Conservation (phyloP, 2,113 vertebrate species). For the Hydrolagus affinis region DNA sequence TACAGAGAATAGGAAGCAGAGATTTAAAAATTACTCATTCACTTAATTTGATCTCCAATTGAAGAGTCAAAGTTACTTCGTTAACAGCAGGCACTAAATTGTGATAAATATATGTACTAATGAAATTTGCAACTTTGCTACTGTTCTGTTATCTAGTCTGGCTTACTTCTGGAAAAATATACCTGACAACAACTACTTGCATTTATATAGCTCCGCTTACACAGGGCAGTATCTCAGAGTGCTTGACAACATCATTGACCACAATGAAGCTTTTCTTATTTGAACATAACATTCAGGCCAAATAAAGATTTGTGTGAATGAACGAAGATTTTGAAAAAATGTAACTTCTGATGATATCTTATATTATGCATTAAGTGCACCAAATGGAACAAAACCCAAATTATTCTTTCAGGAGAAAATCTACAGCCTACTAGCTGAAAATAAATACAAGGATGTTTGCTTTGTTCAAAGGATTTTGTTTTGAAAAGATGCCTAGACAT, state of each 20-base stretch:
- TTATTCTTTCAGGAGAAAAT: neutral
- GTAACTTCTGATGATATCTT: neutral
- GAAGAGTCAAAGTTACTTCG: no score
- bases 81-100: no score
- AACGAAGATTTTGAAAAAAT: neutral
- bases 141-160: no score
- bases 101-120: no score
- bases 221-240: no score
- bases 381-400: neutral
- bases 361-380: neutral
- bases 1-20: no score
- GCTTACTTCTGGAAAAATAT: no score
- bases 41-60: no score
- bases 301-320: neutral
- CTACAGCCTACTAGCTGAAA: neutral
- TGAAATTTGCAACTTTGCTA: no score
- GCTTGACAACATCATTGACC: neutral
- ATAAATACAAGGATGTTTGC: neutral
- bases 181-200: no score
- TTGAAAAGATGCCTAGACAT: neutral
- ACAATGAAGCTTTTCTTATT: neutral
- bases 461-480: neutral
- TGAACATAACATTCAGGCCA: neutral
- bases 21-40: no score
- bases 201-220: no score